Conservation (phyloP, 2,888 invertebrate genomes). For the Platerodrilus igneus region DNA sequence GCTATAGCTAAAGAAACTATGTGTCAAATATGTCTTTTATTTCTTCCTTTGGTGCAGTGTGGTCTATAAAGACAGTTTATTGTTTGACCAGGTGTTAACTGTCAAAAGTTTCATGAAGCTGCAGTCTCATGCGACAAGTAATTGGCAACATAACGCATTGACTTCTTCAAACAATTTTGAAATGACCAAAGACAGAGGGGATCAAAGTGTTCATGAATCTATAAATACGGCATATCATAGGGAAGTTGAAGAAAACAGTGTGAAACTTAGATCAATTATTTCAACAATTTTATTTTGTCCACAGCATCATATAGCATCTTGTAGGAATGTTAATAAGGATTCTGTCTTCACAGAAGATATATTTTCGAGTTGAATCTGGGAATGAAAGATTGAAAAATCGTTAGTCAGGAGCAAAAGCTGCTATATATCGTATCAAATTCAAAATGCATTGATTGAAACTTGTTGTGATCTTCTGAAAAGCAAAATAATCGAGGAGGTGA, state of each 20-base stretch:
- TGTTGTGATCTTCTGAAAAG: conserved; percentile 31
- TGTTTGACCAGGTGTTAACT: too few relatives aligned
- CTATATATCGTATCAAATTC: conserved; percentile 33
- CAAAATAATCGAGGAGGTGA: conserved; percentile 29
- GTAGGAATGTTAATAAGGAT: conserved; percentile 24
- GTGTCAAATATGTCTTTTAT: too few relatives aligned
- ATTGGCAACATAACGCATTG: neutral
- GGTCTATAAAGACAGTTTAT: too few relatives aligned
- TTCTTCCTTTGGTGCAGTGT: too few relatives aligned
- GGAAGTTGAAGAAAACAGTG: too few relatives aligned
- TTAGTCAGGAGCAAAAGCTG: conserved; percentile 21
- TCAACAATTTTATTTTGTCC: conserved; percentile 31
- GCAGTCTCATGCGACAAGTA: conserved; percentile 11
- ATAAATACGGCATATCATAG: too few relatives aligned
- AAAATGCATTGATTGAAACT: conserved; percentile 36
- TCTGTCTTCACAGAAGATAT: conserved; percentile 22
- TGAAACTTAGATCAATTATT: conserved; percentile 27
- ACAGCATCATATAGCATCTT: conserved; percentile 27
- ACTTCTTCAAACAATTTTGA: neutral
- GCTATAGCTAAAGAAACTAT: too few relatives aligned
- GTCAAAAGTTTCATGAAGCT: too few relatives aligned
- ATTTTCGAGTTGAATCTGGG: conserved; percentile 26
- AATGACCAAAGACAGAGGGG: conserved; percentile 3
- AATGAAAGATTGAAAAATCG: conserved; percentile 23
- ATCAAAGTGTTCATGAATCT: conserved; percentile 19